These are phyloP conservation scores for Tragelaphus strepsiceros DNA, from an alignment of 2,113 vertebrate genomes.

Conservation along the genomic window DNA sequence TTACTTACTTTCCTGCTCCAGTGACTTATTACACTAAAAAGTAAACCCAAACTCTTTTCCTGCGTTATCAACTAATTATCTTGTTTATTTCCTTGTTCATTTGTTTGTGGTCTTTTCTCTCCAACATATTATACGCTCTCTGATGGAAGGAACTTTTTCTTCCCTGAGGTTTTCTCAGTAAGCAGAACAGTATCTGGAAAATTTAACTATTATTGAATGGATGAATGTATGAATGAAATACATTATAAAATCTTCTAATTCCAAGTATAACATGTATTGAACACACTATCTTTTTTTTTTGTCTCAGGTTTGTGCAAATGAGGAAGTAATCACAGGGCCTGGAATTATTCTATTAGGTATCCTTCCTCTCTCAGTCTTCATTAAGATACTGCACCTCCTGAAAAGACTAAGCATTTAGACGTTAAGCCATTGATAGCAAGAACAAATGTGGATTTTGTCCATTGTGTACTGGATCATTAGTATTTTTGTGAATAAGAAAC, in stretches of 20 bases:
- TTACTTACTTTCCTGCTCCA: neutral
- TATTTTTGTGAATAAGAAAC: neutral
- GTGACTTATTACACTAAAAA: neutral
- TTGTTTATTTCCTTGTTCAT: neutral
- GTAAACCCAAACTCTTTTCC: neutral
- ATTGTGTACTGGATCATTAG: neutral
- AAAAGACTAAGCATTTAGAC: neutral
- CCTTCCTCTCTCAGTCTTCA: neutral
- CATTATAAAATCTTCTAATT: neutral
- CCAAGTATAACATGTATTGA: neutral
- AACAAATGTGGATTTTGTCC: constrained; percentile 9
- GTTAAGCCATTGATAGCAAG: neutral
- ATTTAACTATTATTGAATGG: neutral
- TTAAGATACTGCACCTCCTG: neutral
- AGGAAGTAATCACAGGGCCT: neutral
- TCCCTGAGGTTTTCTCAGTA: neutral
- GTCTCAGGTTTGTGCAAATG: neutral
- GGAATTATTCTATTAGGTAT: neutral
- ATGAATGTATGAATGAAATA: neutral
- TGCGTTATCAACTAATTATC: neutral
- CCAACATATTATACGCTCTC: neutral
- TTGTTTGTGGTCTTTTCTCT: neutral
- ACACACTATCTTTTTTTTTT: neutral
- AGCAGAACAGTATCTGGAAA: neutral
- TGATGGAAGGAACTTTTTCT: neutral